These are phyloP conservation scores for Nothocercus nigrocapillus DNA, from an alignment of 2,113 vertebrate genomes.

Conservation along the genomic window DNA sequence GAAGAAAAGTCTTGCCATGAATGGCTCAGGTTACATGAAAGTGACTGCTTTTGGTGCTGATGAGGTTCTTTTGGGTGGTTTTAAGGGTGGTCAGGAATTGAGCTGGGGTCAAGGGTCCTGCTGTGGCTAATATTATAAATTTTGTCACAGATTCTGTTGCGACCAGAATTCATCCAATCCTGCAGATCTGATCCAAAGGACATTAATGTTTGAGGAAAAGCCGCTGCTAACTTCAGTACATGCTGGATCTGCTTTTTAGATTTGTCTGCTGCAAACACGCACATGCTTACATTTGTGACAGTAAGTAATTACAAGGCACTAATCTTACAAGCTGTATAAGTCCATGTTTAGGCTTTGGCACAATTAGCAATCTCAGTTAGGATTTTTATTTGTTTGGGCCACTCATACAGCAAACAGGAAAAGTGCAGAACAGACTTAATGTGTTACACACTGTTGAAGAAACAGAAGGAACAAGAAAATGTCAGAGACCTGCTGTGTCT, in stretches of 20 bases:
- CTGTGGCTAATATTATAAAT: background rate
- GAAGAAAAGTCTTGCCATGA: background rate
- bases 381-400: constrained; percentile 22
- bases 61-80: background rate
- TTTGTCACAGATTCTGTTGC: background rate
- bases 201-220: background rate
- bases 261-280: constrained; percentile 17
- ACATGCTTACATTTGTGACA: background rate
- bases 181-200: background rate
- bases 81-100: background rate
- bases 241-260: background rate
- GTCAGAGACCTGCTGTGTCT: background rate
- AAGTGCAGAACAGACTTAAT: background rate
- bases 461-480: background rate
- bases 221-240: background rate
- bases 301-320: constrained; percentile 48
- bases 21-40: background rate
- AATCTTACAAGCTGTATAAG: background rate
- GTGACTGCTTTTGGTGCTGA: background rate
- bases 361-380: constrained; percentile 9
- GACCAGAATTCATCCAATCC: background rate
- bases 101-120: background rate
- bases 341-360: constrained; percentile 22
- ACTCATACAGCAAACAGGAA: constrained; percentile 11
- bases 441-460: background rate